Conservation (phyloP, 2,888 invertebrate genomes). For the Meteorus cinctellus region DNA sequence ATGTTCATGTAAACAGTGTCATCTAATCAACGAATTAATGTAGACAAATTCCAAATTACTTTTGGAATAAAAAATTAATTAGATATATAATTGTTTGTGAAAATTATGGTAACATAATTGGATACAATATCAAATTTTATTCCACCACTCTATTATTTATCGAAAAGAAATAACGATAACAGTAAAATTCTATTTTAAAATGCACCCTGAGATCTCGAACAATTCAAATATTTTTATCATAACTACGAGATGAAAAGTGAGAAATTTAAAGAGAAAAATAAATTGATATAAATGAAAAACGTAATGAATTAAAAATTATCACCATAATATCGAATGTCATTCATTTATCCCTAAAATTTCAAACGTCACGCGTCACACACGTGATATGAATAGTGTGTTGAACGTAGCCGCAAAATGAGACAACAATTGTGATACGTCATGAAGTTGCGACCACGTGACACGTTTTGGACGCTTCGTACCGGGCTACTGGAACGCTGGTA, state of each 20-base stretch:
- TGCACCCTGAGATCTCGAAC: neutral
- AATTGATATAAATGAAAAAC: neutral
- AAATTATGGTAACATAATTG: no score
- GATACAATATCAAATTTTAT: no score
- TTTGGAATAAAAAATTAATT: no score
- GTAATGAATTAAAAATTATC: neutral
- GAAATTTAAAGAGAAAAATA: neutral
- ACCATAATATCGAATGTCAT: neutral
- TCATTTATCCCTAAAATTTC: neutral
- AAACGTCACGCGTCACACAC: slow-evolving; percentile 36
- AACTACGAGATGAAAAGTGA: no score
- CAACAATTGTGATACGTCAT: slow-evolving; percentile 13
- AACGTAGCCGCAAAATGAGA: slow-evolving; percentile 6
- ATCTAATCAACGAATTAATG: no score
- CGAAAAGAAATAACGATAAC: neutral
- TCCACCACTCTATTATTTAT: neutral
- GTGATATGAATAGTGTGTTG: slow-evolving; percentile 33
- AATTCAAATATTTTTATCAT: no score
- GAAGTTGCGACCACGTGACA: slow-evolving; percentile 53
- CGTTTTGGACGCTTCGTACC: slow-evolving; percentile 59
- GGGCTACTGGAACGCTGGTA: slow-evolving; percentile 62
- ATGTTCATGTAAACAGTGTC: no score
- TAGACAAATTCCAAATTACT: no score
- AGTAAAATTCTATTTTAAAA: neutral
- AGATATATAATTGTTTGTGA: no score